Evolutionary conservation across 2,113 vertebrate species (phyloP), one percentile per base, ranked within the genome.

Genomic region (Galeopterus variegatus): DNA sequence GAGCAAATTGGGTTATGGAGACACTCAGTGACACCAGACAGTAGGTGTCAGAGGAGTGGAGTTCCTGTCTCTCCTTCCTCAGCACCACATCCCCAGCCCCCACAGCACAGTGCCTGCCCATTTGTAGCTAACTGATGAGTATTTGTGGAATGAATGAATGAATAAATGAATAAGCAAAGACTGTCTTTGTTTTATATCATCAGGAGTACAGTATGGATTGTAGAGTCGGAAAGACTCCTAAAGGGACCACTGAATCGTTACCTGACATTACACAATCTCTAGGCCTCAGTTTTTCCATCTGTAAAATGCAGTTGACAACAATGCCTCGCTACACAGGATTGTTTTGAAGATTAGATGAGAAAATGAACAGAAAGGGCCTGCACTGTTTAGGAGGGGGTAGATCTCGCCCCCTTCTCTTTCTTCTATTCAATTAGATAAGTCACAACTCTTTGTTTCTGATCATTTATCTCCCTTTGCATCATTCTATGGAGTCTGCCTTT

Each of bases 221-320:
- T 8, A 75, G 67, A 85, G 36, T 70, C 14, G 69, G 72, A 65
- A 88, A 89, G 82, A 85, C 41, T 69, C 56, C 48, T 45, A 21
- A 76, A 76, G 72, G 6, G 50, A 48, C 19, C 41, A 26, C n/a
- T 80, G 31, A 60, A 58, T 18, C 76, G 28, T 65, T 36, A 54
- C 0, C 7, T 12, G 13, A 56, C 36, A 48, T 0, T 33, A 41
- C 50, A 58, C 1, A 28, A 69, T 48, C 41, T 65, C 21, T 17
- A n/a, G 88, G 28, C 31, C 85, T 96, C 80, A 6, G 58, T 56
- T 81, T 96, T 60, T 17, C 48, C 45, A 89, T 19, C 87, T 83
- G 9, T 48, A 69, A 95, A 92, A 83, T 89, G 62, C n/a, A 36
- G 33, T 18, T 77, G 75, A 54, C 24, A 64, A 62, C 1, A 41